phyloP scores from a whole-genome alignment of 2,888 invertebrate species.

The Physocephala rufipes region DNA sequence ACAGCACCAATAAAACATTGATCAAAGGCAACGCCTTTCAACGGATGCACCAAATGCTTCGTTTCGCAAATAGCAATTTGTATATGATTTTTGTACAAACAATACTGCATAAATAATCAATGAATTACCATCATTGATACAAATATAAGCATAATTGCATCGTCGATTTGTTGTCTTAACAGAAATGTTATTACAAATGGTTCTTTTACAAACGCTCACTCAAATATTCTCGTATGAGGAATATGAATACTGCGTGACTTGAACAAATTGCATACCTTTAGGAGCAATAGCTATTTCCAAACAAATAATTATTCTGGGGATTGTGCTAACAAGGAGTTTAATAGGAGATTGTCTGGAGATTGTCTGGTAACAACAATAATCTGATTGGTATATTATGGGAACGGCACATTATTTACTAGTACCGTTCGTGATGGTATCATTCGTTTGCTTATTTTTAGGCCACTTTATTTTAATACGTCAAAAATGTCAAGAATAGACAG shows the following conservation, averaged over 20 bases:
- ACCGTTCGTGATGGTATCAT: background rate
- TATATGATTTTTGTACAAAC: background rate
- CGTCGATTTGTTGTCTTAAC: background rate
- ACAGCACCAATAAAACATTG: background rate
- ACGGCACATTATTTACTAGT: background rate
- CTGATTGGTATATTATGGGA: background rate
- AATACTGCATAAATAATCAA: background rate
- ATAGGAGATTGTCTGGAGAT: slow-evolving; percentile 4
- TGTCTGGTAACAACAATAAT: background rate
- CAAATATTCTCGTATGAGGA: background rate
- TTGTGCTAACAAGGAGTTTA: slow-evolving; percentile 1
- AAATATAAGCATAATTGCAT: background rate
- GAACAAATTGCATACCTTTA: slow-evolving; percentile 27
- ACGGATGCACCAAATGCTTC: background rate
- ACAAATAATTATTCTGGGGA: too few relatives aligned
- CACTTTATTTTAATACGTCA: background rate
- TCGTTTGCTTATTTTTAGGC: background rate
- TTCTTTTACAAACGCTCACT: background rate
- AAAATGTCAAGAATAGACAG: background rate
- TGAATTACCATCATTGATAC: background rate
- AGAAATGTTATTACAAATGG: slow-evolving; percentile 1
- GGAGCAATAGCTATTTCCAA: slow-evolving; percentile 6
- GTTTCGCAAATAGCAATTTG: background rate
- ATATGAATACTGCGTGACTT: background rate
- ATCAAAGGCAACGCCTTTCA: slow-evolving; percentile 2